Evolutionary conservation across 2,113 vertebrate species (phyloP).

Genomic region (Stigmatopora nigra): DNA sequence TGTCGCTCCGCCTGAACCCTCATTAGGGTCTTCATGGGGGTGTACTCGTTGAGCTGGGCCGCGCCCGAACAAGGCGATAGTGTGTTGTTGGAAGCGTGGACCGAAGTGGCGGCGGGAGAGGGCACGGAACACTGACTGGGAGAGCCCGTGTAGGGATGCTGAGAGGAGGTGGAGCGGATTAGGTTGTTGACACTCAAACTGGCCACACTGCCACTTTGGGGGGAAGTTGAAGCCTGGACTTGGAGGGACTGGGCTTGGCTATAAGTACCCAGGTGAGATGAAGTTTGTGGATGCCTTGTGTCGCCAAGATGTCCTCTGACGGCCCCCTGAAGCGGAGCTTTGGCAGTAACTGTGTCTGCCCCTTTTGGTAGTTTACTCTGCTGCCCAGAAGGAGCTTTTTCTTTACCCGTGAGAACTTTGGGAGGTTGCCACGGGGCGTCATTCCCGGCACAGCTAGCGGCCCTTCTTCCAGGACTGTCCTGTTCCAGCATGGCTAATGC

Average conservation of each 20-base stretch:
- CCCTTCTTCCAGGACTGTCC: constrained; percentile 77
- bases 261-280: constrained; percentile 50
- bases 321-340: constrained; percentile 65
- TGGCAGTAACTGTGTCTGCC: constrained; percentile 57
- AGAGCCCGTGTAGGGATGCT: constrained; percentile 78
- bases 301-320: constrained; percentile 67
- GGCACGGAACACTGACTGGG: constrained; percentile 74
- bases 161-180: constrained; percentile 77
- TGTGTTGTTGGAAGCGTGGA: constrained; percentile 70
- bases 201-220: constrained; percentile 68
- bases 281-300: constrained; percentile 69
- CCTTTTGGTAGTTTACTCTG: constrained; percentile 64
- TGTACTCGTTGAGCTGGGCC: constrained; percentile 75
- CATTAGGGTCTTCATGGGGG: constrained; percentile 73
- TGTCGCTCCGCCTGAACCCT: constrained; percentile 71
- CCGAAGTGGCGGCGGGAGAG: constrained; percentile 60
- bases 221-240: constrained; percentile 49
- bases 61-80: constrained; percentile 71
- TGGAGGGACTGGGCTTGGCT: constrained; percentile 66
- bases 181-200: constrained; percentile 94
- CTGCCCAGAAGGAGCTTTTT: constrained; percentile 48
- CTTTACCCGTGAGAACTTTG: constrained; percentile 62
- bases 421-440: constrained; percentile 66
- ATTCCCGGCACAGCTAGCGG: constrained; percentile 52
- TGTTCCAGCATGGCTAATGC: constrained; percentile 92